These are phyloP conservation scores for Chironex yamaguchii DNA, from an alignment of 30 jellyfish, hydroid and myxozoan species.

Conservation along the genomic window DNA sequence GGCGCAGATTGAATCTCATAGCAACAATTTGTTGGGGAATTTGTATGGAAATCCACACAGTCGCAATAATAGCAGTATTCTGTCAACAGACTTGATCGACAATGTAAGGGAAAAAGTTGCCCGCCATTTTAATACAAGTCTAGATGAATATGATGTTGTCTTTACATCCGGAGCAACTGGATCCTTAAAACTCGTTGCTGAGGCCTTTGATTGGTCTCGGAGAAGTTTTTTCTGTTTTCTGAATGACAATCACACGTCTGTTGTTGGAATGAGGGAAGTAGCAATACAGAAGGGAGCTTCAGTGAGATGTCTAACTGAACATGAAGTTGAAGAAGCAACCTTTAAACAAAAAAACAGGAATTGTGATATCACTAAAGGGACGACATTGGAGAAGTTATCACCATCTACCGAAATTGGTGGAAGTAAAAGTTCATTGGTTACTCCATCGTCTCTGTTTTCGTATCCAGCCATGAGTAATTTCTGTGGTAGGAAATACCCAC, in stretches of 20 bases:
- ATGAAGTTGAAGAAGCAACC: background rate
- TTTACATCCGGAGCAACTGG: conserved; percentile 79
- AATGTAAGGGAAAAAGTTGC: conserved; percentile 58
- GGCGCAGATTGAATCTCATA: conserved; percentile 27
- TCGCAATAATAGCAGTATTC: conserved; percentile 38
- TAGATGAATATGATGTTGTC: conserved; percentile 59
- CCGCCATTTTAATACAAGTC: conserved; percentile 55
- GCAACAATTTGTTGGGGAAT: background rate
- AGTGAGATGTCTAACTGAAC: conserved; percentile 29
- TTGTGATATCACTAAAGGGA: background rate
- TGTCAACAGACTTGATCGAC: conserved; percentile 41
- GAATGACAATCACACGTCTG: conserved; percentile 73
- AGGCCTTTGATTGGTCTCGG: conserved; percentile 29
- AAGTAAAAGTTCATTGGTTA: background rate
- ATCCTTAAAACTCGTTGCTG: conserved; percentile 59
- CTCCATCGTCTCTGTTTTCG: conserved; percentile 8
- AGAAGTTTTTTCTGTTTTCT: conserved; percentile 37
- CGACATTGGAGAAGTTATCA: background rate
- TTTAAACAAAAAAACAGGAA: background rate
- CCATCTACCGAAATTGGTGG: background rate
- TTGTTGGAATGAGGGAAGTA: conserved; percentile 67
- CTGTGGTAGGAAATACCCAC: conserved; percentile 66
- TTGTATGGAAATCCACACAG: conserved; percentile 75
- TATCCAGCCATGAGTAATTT: conserved; percentile 76
- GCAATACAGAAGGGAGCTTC: conserved; percentile 23